phyloP scores from a whole-genome alignment of 2,797 vertebrate genomes.

The Hypotaenidia okinawae region DNA sequence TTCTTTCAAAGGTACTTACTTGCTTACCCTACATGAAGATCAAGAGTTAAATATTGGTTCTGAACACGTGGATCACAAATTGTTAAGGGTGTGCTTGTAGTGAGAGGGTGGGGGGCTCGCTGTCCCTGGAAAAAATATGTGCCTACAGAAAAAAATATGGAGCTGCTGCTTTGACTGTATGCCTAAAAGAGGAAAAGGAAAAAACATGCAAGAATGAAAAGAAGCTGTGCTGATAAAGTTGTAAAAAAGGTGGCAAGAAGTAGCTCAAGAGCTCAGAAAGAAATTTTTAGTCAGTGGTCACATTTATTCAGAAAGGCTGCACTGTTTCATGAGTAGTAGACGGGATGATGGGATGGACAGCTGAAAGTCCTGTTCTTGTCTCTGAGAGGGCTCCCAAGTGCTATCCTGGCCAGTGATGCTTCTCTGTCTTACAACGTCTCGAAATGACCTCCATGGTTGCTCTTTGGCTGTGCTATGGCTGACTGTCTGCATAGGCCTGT shows the following conservation, averaged over 20 bases:
- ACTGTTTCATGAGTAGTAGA: background rate
- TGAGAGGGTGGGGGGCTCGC: rapidly evolving
- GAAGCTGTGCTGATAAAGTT: background rate
- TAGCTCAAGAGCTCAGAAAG: background rate
- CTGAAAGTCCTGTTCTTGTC: background rate
- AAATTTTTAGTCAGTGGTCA: background rate
- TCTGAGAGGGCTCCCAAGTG: background rate
- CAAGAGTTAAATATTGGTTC: background rate
- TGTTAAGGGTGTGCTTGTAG: background rate
- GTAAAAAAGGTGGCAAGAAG: background rate
- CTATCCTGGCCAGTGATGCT: background rate
- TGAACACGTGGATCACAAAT: background rate
- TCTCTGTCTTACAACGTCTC: background rate
- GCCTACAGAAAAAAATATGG: background rate
- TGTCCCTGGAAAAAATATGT: background rate
- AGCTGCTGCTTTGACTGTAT: background rate
- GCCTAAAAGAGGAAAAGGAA: background rate
- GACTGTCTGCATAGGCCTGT: rapidly evolving
- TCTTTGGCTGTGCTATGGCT: rapidly evolving
- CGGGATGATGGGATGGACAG: background rate
- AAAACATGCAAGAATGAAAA: background rate
- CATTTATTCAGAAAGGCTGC: background rate
- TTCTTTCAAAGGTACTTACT: background rate
- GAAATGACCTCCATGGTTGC: rapidly evolving
- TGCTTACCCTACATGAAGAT: background rate